Conservation (phyloP, 2,797 vertebrate species). For the Chromobotia macracanthus region DNA sequence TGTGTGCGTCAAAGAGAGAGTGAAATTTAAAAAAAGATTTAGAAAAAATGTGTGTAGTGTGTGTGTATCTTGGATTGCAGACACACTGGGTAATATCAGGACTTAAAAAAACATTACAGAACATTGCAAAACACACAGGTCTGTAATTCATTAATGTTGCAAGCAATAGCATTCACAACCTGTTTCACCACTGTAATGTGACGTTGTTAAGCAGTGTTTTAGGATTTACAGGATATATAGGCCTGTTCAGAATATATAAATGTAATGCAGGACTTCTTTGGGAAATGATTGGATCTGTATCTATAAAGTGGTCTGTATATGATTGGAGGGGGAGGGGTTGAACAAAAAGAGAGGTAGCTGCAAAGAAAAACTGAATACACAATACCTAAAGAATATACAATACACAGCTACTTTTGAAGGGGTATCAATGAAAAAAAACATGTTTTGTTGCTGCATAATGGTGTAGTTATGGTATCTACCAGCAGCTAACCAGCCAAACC, state of each 20-base stretch:
- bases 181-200: not conserved
- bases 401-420: no score
- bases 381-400: no score
- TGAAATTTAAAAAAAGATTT: not conserved
- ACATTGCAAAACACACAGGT: not conserved
- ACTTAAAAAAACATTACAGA: not conserved
- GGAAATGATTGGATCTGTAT: not conserved
- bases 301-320: not conserved
- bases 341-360: not conserved
- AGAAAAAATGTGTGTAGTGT: not conserved
- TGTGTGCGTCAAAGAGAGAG: not conserved
- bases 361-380: not conserved
- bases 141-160: not conserved
- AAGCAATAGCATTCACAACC: not conserved
- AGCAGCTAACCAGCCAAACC: not conserved
- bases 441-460: not conserved
- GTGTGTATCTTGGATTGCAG: not conserved
- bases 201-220: not conserved
- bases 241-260: no score
- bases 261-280: not conserved
- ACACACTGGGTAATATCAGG: not conserved
- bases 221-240: no score
- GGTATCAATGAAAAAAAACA: no score
- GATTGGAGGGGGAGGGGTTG: not conserved
- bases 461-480: not conserved